These are phyloP conservation scores for Megastigmus dorsalis DNA, from an alignment of 2,888 invertebrate genomes.

Conservation along the genomic window DNA sequence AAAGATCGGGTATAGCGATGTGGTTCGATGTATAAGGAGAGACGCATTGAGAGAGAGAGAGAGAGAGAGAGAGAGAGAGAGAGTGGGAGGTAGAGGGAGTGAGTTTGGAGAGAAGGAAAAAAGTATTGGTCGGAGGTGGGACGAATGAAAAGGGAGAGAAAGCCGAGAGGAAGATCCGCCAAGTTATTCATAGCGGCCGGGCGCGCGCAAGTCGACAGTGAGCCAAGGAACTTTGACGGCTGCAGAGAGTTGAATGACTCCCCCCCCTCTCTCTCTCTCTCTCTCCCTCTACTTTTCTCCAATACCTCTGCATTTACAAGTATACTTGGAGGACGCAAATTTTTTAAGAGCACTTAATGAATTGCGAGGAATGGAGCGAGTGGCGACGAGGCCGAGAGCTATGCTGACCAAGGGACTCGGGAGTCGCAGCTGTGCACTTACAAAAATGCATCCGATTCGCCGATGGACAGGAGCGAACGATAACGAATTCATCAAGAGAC, in stretches of 20 bases:
- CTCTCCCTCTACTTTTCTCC: not conserved
- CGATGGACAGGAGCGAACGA: too few relatives aligned
- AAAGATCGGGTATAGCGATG: slow-evolving; percentile 5
- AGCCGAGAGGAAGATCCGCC: slow-evolving; percentile 55
- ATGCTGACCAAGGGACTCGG: too few relatives aligned
- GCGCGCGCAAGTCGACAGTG: slow-evolving; percentile 53
- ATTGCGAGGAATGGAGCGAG: not conserved
- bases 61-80: slow-evolving; percentile 47
- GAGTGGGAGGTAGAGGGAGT: slow-evolving; percentile 38
- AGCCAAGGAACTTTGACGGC: slow-evolving; percentile 49
- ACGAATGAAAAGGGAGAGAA: slow-evolving; percentile 46
- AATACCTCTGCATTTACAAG: slow-evolving; percentile 17
- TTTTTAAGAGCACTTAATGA: slow-evolving; percentile 45
- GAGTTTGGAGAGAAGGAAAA: slow-evolving; percentile 39
- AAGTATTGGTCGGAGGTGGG: too few relatives aligned
- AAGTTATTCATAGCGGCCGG: slow-evolving; percentile 59
- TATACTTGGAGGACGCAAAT: slow-evolving; percentile 21
- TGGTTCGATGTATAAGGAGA: not conserved
- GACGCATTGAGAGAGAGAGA: slow-evolving; percentile 43
- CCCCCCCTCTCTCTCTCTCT: not conserved
- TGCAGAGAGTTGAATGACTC: slow-evolving; percentile 34
- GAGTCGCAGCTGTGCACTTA: too few relatives aligned
- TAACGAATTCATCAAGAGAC: slow-evolving; percentile 32
- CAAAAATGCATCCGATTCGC: too few relatives aligned
- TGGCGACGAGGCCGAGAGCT: not conserved